These are phyloP conservation scores for Collichthys lucidus DNA, from an alignment of 2,113 vertebrate genomes.

Conservation along the genomic window DNA sequence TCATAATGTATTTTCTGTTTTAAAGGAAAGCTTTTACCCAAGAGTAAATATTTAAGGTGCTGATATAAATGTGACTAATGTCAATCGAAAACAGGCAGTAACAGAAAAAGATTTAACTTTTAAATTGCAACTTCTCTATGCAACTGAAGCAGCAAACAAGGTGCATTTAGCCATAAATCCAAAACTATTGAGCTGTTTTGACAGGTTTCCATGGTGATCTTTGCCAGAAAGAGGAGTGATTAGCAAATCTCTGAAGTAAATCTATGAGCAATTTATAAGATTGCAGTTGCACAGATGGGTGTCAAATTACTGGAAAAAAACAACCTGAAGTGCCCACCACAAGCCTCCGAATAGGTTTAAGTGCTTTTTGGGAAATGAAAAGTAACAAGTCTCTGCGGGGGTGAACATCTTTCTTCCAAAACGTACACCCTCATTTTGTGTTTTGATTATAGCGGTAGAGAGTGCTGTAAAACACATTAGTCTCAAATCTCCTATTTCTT, in stretches of 20 bases:
- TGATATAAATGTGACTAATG: background rate
- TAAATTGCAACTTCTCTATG: background rate
- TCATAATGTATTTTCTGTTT: background rate
- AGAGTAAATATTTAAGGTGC: background rate
- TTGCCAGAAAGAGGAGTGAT: slow-evolving; percentile 7
- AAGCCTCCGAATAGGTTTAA: background rate
- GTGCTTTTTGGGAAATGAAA: background rate
- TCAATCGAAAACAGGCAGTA: background rate
- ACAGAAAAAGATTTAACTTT: background rate
- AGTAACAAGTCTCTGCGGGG: background rate
- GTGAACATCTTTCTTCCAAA: background rate
- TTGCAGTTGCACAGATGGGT: slow-evolving; percentile 14
- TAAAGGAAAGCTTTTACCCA: background rate
- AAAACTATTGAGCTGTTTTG: slow-evolving; percentile 16
- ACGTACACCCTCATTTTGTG: background rate
- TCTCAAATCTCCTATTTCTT: background rate
- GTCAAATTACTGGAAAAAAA: background rate
- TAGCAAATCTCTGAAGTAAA: background rate
- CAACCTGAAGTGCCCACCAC: background rate
- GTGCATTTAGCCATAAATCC: background rate
- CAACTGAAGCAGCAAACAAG: slow-evolving; percentile 8
- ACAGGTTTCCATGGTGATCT: slow-evolving; percentile 33
- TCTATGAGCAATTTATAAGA: slow-evolving; percentile 1
- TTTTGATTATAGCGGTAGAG: background rate
- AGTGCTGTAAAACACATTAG: background rate